Base-by-base conservation (phyloP, 2,113 vertebrate genomes). In the Speoplatyrhinus poulsoni region DNA sequence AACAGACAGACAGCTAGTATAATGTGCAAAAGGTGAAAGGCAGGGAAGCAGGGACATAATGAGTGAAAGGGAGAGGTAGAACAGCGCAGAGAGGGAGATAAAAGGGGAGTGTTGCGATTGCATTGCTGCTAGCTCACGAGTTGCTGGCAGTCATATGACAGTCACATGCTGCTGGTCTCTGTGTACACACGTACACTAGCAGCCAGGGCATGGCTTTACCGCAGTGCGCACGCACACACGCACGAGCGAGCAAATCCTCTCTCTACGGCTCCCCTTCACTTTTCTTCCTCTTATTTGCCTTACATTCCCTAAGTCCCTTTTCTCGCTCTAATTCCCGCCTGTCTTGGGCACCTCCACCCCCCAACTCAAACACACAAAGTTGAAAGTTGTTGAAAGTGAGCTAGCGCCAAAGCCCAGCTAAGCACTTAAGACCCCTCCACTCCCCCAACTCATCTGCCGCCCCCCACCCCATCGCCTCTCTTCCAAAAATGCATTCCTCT, bases 131-230 rank as follows among this genome's bases (percentile, higher is more conserved):
- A 47, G 89, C 91, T 95, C 93, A 94, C 91, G 89, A 93, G 94
- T 93, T 95, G 86, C 88, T 68, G 66, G 87, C 88, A 83, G 91
- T 95, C 93, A 95, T 94, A 93, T 96, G 93, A 74, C 73, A 88
- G 88, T 93, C 92, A 95, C 93, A 93, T 94, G 93, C 86, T 92
- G 88, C 87, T 89, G 80, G 83, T 85, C 85, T 92, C 93, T 92
- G 91, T 94, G 88, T 85, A 77, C 80, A 89, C 67, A 76, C 81
- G 32, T 11, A 57, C 9, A 8, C 90, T 94, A 82, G 86, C 79
- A 69, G 9, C 17, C 76, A 70, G 48, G 70, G 74, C 70, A 76
- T 13, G 82, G 87, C 85, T 81, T 76, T 82, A 86, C 76, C 83
- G 82, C 83, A 85, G 77, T 59, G 49, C 12, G 70, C 54, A 67